phyloP scores from a whole-genome alignment of 2,888 invertebrate genomes.

The Caenorhabditis sinica region DNA sequence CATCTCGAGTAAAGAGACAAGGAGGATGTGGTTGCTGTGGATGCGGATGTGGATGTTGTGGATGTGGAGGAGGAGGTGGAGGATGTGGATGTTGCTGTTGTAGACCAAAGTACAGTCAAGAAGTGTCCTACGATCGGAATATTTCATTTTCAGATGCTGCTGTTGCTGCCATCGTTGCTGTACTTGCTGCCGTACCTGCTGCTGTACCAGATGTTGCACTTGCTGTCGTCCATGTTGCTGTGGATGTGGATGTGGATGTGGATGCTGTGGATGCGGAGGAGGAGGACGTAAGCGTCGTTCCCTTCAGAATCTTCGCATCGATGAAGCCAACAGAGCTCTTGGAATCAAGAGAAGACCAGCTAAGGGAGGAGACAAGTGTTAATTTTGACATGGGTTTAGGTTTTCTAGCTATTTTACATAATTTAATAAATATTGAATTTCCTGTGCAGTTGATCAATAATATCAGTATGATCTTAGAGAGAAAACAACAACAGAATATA shows the following conservation, averaged over 20 bases:
- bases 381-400: background rate
- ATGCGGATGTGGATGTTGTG: constrained; percentile 59
- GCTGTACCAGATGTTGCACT: constrained; percentile 68
- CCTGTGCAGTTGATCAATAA: too few species aligned
- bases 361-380: constrained; percentile 53
- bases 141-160: constrained; percentile 38
- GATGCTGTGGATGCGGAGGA: constrained; percentile 65
- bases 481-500: background rate
- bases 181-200: constrained; percentile 67
- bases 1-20: constrained; percentile 60
- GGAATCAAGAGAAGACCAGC: constrained; percentile 59
- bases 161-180: constrained; percentile 68
- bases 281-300: constrained; percentile 68
- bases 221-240: constrained; percentile 67
- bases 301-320: constrained; percentile 67
- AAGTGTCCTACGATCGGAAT: background rate
- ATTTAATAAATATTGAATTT: constrained; percentile 13
- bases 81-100: constrained; percentile 61
- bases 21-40: constrained; percentile 58
- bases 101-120: constrained; percentile 35
- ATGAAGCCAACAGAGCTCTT: constrained; percentile 56
- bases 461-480: too few species aligned
- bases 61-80: constrained; percentile 57
- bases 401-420: constrained; percentile 7
- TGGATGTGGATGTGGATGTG: constrained; percentile 52